Percentiles rank a stretch among this genome's conserved stretches.
These are phyloP conservation scores for Ancistrus triradiatus DNA, from an alignment of 2,113 vertebrate species.

Conservation along the genomic window DNA sequence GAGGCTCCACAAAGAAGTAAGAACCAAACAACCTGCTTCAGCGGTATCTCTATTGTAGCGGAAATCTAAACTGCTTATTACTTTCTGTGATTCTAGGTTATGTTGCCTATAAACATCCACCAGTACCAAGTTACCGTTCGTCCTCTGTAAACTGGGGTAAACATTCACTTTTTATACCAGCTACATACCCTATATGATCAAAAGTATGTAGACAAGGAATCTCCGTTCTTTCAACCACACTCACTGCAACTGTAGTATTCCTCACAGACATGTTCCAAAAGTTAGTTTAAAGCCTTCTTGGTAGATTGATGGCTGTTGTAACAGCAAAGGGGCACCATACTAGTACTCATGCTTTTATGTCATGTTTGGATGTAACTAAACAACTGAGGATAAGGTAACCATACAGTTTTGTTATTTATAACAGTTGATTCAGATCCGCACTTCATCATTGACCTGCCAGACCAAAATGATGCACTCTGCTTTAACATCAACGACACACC, in stretches of 20 bases:
- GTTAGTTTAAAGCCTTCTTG: too few relatives aligned
- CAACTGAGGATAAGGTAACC: not conserved
- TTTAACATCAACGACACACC: slow-evolving; percentile 88
- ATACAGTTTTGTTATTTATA: not conserved
- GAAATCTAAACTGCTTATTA: too few relatives aligned
- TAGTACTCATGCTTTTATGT: too few relatives aligned
- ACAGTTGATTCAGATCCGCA: slow-evolving; percentile 95
- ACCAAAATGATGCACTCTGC: slow-evolving; percentile 80
- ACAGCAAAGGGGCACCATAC: too few relatives aligned
- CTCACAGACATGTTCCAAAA: too few relatives aligned
- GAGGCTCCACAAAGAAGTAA: not conserved
- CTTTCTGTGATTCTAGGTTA: slow-evolving; percentile 7
- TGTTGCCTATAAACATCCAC: not conserved
- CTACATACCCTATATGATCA: too few relatives aligned
- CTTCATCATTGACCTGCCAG: slow-evolving; percentile 82
- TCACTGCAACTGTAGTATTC: too few relatives aligned
- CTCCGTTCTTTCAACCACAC: too few relatives aligned
- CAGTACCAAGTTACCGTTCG: not conserved
- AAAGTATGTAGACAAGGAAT: too few relatives aligned
- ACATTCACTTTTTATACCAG: not conserved
- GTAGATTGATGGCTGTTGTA: too few relatives aligned
- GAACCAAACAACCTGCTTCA: not conserved
- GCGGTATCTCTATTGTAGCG: too few relatives aligned
- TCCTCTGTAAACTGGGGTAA: slow-evolving; percentile 28
- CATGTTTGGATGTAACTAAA: not conserved